Evolutionary conservation across 2,113 vertebrate species (phyloP), one percentile per base, ranked within the genome.

Genomic region (Poeciliopsis turrubarensis): DNA sequence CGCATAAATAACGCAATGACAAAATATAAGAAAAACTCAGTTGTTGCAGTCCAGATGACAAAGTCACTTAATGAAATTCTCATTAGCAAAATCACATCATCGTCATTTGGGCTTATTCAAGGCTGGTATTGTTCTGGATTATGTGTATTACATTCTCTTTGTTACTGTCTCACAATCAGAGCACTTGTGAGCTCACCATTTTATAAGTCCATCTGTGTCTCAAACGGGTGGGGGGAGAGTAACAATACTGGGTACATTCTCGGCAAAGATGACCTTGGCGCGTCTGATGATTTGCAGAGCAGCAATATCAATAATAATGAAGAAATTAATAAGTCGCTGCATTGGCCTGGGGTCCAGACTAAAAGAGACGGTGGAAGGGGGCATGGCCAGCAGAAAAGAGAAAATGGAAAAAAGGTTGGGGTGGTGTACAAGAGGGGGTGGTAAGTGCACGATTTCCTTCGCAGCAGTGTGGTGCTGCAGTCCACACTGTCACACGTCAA

Each of bases 401-500:
- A 82, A 67, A 66, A 44, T 60, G 69, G 68, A 73, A 70, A 77
- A 87, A 69, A 67, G 64, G 68, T 69, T 64, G 81, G 62, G 70
- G 71, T n/a, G 71, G 78, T 73, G 85, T 75, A 60, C 75, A 41
- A 69, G 72, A 80, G 80, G 78, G 73, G 86, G 80, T 77, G 86
- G 83, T 91, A 93, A 93, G 92, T 89, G 90, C 90, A 90, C 86
- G 78, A 92, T 94, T 94, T 94, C 92, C 92, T 93, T 81, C 82
- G 91, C 89, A 90, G 91, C 79, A 84, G 86, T 87, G 85, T 86
- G 85, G 80, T 90, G 91, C 90, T 89, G 89, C 92, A 93, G 94
- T 88, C 90, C 85, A 86, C 81, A 82, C 89, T 92, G 93, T 93
- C 93, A 94, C 92, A 91, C 88, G 93, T 93, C 94, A 94, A 93